Base-by-base conservation (phyloP, 2,797 vertebrate species). In the Gymnothorax javanicus region DNA sequence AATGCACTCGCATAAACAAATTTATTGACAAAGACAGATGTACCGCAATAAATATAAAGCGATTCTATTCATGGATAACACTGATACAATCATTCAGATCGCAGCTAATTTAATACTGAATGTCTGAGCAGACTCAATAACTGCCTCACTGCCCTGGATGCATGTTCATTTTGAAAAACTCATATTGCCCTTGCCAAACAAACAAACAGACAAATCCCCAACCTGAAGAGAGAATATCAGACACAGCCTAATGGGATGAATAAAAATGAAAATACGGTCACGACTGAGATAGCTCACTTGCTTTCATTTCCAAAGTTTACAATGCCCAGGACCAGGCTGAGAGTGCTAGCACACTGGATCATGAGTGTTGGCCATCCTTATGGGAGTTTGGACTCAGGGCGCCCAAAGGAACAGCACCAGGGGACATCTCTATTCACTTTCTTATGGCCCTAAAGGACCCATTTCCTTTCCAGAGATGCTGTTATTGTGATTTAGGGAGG, bases 341-440 rank as follows among this genome's bases (percentile, higher is more conserved):
- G n/a, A 71, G 69, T 0, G 6, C 9, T 27, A 43, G 25, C 71
- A 69, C 7, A 11, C 23, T 13, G 27, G 9, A 11, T 11, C 13
- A 75, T 12, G 27, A 75, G 25, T 11, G 15, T 2, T 13, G 12
- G 71, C 71, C 33, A 75, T 50, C 43, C 27, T 17, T 52, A 20
- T 52, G 20, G 20, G 73, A 77, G 15, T 77, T 4, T 0, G 52
- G 77, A 2, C 77, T 81, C 50, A n/a, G 50, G 11, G 20, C n/a
- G 8, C 77, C 77, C 11, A 3, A 8, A 7, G 77, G 77, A 17
- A 23, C 7, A 25, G 7, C 17, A 56, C 20, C 8, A 56, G 17
- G 50, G 77, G 77, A 81, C 52, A 81, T 81, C 77, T 81, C 56
- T 79, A 79, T 54, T 52, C 50, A 54, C 75, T 79, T 79, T 81